Evolutionary conservation across 1,140 invertebrate species (phyloP).

Genomic region (Drosophila nikananu): DNA sequence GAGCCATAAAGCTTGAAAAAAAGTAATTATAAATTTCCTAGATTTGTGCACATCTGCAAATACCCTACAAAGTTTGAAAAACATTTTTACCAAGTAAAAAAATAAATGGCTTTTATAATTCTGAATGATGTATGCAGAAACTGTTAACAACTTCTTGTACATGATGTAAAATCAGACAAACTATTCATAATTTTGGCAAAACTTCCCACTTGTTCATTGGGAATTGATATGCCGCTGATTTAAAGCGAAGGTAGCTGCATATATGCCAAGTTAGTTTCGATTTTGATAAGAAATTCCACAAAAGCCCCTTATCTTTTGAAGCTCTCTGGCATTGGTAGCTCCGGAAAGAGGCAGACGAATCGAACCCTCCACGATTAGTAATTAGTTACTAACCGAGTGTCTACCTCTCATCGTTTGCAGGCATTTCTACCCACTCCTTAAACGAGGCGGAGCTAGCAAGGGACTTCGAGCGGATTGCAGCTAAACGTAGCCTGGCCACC

Average conservation of each 20-base stretch:
- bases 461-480: conserved; percentile 87
- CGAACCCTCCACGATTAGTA: conserved; percentile 32
- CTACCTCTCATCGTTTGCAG: conserved; percentile 37
- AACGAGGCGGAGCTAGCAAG: conserved; percentile 93
- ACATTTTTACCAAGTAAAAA: neutral
- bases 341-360: conserved; percentile 20
- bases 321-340: conserved; percentile 43
- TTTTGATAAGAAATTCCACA: conserved; percentile 77
- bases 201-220: neutral
- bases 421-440: conserved; percentile 92
- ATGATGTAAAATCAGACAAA: neutral
- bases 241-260: conserved; percentile 38
- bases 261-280: conserved; percentile 59
- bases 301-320: conserved; percentile 59
- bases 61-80: neutral
- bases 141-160: too few relatives aligned
- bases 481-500: conserved; percentile 87
- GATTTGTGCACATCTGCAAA: neutral
- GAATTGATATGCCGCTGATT: conserved; percentile 41
- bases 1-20: conserved; percentile 16
- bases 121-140: too few relatives aligned
- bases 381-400: conserved; percentile 36
- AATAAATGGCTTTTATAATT: too few relatives aligned
- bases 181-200: neutral
- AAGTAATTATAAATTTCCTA: conserved; percentile 29